A percentile compares a stretch with the other conserved stretches of the same genome.
These are phyloP conservation scores for Linhomoeus sp. DNA, from an alignment of 2,888 invertebrate genomes.

Conservation along the genomic window DNA sequence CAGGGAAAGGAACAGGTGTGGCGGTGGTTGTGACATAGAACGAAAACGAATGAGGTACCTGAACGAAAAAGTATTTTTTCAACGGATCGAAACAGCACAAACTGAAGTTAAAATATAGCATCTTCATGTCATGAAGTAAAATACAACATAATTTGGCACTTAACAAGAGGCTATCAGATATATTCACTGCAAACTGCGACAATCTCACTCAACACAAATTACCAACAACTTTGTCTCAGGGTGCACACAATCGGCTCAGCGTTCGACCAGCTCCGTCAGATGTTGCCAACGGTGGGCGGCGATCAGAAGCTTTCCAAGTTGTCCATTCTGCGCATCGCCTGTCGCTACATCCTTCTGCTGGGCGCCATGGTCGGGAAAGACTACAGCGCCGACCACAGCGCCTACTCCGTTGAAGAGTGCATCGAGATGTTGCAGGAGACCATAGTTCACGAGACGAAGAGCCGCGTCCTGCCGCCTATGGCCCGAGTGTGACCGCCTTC, in stretches of 20 bases:
- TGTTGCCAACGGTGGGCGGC: constrained; percentile 74
- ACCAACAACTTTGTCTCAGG: no score
- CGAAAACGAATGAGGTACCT: no score
- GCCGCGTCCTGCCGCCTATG: neutral
- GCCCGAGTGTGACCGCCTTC: no score
- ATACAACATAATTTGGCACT: no score
- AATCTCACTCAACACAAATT: no score
- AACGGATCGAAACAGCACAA: no score
- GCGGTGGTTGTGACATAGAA: no score
- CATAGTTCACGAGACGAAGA: constrained; percentile 3
- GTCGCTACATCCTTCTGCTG: constrained; percentile 71
- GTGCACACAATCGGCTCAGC: constrained; percentile 90
- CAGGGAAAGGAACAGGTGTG: constrained; percentile 62
- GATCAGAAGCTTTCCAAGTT: constrained; percentile 80
- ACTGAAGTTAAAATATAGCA: no score
- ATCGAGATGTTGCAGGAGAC: constrained; percentile 41
- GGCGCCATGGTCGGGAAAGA: constrained; percentile 53
- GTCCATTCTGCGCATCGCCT: constrained; percentile 73
- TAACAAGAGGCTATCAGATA: no score
- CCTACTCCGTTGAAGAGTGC: constrained; percentile 50
- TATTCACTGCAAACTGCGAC: no score
- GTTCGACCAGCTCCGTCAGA: constrained; percentile 61
- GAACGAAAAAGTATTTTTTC: no score
- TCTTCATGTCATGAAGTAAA: no score
- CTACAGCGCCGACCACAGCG: constrained; percentile 41